Evolutionary conservation across 2,888 invertebrate species (phyloP).

Genomic region (Lepidocyrtinus sp.): DNA sequence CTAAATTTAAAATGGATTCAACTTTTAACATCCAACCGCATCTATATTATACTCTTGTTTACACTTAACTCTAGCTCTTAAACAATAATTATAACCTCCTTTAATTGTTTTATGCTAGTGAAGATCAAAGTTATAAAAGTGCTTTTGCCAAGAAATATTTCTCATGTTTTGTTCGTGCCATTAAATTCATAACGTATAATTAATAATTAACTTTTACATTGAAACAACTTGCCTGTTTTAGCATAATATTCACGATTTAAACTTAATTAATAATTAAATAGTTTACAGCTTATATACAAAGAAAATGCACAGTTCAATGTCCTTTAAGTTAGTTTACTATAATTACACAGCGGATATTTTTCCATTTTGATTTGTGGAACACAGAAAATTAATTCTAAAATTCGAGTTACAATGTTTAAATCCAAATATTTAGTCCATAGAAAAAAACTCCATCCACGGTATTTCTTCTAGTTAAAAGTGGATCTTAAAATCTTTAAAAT

Average conservation of each 20-base stretch:
- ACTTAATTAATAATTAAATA: too few species aligned
- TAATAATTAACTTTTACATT: conserved; percentile 3
- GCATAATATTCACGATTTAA: too few species aligned
- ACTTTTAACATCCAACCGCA: conserved; percentile 1
- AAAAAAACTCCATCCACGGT: too few species aligned
- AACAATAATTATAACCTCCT: too few species aligned
- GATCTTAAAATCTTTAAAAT: not conserved
- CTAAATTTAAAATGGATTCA: conserved; percentile 4
- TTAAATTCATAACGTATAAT: conserved; percentile 1
- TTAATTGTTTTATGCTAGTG: conserved; percentile 41
- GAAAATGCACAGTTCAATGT: conserved; percentile 5
- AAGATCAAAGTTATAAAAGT: conserved; percentile 51
- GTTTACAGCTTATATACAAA: conserved; percentile 32
- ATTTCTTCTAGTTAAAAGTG: conserved; percentile 5
- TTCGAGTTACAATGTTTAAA: too few species aligned
- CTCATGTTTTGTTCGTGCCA: not conserved
- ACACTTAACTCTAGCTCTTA: too few species aligned
- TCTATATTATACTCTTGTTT: too few species aligned
- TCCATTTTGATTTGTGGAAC: conserved; percentile 29
- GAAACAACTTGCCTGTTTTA: too few species aligned
- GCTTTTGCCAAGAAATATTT: conserved; percentile 38
- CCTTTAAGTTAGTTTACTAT: not conserved
- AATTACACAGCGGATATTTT: conserved; percentile 15
- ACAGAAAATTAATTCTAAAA: conserved; percentile 21
- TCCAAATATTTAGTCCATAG: not conserved